Evolutionary conservation across 2,888 invertebrate species (phyloP), one percentile per base, ranked within the genome.

Genomic region (Mesodorylaimus sp.): DNA sequence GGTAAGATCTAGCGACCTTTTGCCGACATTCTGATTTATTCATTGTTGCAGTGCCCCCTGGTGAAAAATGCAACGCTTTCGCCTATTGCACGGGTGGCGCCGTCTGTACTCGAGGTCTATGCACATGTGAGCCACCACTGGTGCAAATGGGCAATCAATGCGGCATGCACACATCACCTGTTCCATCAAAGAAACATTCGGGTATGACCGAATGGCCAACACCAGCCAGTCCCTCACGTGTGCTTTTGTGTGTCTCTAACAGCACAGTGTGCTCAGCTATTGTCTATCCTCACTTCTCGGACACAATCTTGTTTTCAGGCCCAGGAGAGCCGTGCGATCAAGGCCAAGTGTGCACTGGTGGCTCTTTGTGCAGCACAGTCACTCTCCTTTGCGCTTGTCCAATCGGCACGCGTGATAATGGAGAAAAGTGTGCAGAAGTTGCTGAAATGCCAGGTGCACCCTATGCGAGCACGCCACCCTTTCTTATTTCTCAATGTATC

Each of bases 341-440:
- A 5, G 48, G 48, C 25, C n/a, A 47, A 24, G n/a, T 47, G 7
- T 47, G 48, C 41, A 16, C 41, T 2, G 48, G 48, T 23, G 41
- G 39, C 7, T 47, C 48, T 24, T 45, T 29, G 19, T 47, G 48
- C 44, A 32, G 32, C 16, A 32, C 32, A 32, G 37, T 39, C n/a
- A 19, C n/a, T 5, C 28, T 26, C 3, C n/a, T 45, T 19, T 47
- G 48, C 38, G 19, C 25, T 5, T 47, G 48, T 37, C 47, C 47
- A 5, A 24, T n/a, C 5, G 25, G 25, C 23, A 46, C 47, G 5
- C 5, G 16, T 3, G 25, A 32, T 10, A 36, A 25, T 7, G 37
- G 23, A 3, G 19, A 46, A 3, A 16, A 46, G 24, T 46, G 47
- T 24, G 37, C n/a, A 10, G 21, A 19, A 10, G 7, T 42, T 42